A percentile compares a stretch with the other conserved stretches of the same genome.
These are phyloP conservation scores for Tyrannus savana DNA, from an alignment of 2,113 vertebrate genomes.

Conservation along the genomic window DNA sequence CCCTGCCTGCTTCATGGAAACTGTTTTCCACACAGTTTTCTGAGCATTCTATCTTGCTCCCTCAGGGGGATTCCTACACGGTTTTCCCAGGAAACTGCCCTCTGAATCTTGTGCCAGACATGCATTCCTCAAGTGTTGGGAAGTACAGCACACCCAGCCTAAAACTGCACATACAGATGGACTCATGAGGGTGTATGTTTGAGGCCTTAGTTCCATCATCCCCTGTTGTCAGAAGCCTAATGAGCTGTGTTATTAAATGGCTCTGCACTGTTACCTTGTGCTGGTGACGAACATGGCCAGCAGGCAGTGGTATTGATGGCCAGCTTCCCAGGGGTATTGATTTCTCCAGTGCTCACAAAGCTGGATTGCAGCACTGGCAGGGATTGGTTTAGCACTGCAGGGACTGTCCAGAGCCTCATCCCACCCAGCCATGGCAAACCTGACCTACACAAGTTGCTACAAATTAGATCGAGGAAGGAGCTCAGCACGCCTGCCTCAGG, in stretches of 20 bases:
- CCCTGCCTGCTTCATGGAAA: constrained; percentile 7
- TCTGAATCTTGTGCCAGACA: not conserved
- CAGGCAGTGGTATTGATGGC: not conserved
- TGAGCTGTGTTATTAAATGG: constrained; percentile 7
- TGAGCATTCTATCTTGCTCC: not conserved
- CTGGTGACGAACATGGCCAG: not conserved
- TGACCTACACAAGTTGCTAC: not conserved
- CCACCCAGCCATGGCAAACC: not conserved
- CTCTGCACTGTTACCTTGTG: not conserved
- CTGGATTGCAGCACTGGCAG: not conserved
- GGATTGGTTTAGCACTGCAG: not conserved
- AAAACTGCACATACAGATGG: not conserved
- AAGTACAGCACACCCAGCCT: not conserved
- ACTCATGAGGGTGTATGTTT: not conserved
- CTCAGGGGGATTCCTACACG: not conserved
- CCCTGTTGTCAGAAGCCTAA: constrained; percentile 25
- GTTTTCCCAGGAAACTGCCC: not conserved
- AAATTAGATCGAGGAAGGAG: not conserved
- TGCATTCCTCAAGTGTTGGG: not conserved
- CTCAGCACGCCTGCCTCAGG: not conserved
- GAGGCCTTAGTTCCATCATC: not conserved
- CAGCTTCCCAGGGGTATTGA: not conserved
- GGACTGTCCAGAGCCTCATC: not conserved
- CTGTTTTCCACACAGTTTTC: not conserved
- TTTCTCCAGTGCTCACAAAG: not conserved